Conservation (phyloP, 1,140 invertebrate genomes). For the Sitobion miscanthi region DNA sequence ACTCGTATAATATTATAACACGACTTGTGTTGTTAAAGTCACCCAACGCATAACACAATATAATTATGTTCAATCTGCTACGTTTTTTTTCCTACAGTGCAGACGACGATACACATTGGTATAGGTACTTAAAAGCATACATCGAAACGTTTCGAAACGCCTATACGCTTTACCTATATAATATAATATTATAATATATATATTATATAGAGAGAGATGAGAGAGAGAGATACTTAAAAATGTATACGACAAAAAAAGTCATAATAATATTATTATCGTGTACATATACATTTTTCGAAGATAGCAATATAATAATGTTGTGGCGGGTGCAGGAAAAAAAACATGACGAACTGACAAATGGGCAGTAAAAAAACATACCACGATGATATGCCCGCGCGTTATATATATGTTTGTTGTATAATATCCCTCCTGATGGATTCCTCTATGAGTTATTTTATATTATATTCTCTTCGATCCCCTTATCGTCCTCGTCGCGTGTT, state of each 20-base stretch:
- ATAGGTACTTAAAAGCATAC: not conserved
- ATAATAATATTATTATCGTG: not conserved
- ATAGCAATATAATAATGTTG: not conserved
- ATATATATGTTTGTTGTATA: not conserved
- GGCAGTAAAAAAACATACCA: not conserved
- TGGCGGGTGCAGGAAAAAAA: not conserved
- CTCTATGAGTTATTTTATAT: not conserved
- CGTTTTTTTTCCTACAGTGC: not conserved
- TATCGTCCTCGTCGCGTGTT: not conserved
- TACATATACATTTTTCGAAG: not conserved
- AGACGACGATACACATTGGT: not conserved
- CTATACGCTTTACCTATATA: no score
- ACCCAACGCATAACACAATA: not conserved
- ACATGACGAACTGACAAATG: constrained; percentile 1
- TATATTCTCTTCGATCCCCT: constrained; percentile 10
- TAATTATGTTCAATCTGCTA: not conserved
- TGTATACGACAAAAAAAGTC: not conserved
- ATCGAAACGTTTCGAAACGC: not conserved
- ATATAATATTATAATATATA: no score
- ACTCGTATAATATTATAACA: not conserved
- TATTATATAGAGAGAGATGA: no score
- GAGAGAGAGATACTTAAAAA: not conserved
- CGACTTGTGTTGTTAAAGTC: not conserved
- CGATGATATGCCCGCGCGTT: not conserved
- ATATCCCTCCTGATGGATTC: constrained; percentile 31